phyloP scores from a whole-genome alignment of 2,888 invertebrate genomes.

The Acronicta psi region DNA sequence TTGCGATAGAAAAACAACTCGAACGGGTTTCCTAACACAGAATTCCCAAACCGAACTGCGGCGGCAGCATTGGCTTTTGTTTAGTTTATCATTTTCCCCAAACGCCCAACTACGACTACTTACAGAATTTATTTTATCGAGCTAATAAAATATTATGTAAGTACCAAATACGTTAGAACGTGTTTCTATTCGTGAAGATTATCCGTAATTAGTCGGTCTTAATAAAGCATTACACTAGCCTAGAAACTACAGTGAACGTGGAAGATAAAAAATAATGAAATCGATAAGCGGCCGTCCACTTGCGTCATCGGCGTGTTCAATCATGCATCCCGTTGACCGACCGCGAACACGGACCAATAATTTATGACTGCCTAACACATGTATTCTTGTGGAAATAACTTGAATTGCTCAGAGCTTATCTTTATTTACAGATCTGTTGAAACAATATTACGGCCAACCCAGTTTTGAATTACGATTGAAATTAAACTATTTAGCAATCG shows the following conservation, averaged over 20 bases:
- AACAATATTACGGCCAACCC: conserved; percentile 30
- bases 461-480: conserved; percentile 18
- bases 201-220: conserved; percentile 51
- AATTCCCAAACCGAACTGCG: conserved; percentile 12
- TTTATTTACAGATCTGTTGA: conserved; percentile 41
- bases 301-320: conserved; percentile 80
- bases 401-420: conserved; percentile 36
- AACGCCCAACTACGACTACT: no score
- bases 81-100: conserved; percentile 12
- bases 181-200: conserved; percentile 34
- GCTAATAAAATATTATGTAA: background rate
- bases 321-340: conserved; percentile 71
- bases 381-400: conserved; percentile 40
- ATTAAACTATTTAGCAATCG: conserved; percentile 14
- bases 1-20: conserved; percentile 45
- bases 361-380: conserved; percentile 45
- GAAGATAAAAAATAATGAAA: conserved; percentile 80
- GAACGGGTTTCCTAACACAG: conserved; percentile 45
- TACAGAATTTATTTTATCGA: no score
- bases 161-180: background rate
- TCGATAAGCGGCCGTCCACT: conserved; percentile 76
- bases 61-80: background rate
- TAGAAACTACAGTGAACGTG: conserved; percentile 55
- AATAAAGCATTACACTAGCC: conserved; percentile 52
- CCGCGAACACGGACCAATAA: conserved; percentile 58